These are phyloP conservation scores for Epizoanthus fatuus DNA, from an alignment of 92 coral and sea anemone genomes.

Conservation along the genomic window DNA sequence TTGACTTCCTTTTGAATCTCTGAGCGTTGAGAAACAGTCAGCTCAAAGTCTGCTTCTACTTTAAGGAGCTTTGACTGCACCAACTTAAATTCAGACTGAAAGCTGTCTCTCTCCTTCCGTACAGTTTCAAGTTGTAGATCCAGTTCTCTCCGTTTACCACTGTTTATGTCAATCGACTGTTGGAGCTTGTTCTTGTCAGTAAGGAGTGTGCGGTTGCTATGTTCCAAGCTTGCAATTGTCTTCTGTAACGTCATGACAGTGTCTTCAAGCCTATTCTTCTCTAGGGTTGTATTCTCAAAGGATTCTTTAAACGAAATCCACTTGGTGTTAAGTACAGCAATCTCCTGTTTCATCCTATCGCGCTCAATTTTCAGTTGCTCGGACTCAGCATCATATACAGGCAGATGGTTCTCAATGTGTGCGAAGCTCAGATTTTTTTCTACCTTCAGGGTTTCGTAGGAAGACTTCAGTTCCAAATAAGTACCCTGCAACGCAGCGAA, in stretches of 20 bases:
- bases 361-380: slow-evolving; percentile 49
- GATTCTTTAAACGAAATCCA: slow-evolving; percentile 51
- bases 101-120: slow-evolving; percentile 32
- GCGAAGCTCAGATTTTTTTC: slow-evolving; percentile 29
- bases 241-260: slow-evolving; percentile 45
- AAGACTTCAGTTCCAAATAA: slow-evolving; percentile 24
- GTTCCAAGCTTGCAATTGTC: slow-evolving; percentile 42
- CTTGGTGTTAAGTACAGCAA: slow-evolving; percentile 36
- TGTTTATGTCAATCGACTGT: background rate
- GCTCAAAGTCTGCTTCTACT: slow-evolving; percentile 39
- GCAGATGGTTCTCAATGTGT: slow-evolving; percentile 25
- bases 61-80: slow-evolving; percentile 32
- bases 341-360: slow-evolving; percentile 45
- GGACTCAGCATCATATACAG: slow-evolving; percentile 33
- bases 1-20: slow-evolving; percentile 26
- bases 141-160: slow-evolving; percentile 17
- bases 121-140: slow-evolving; percentile 20
- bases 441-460: slow-evolving; percentile 15
- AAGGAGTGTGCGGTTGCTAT: slow-evolving; percentile 36
- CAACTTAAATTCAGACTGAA: slow-evolving; percentile 23
- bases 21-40: slow-evolving; percentile 25
- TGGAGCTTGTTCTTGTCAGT: slow-evolving; percentile 55
- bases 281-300: slow-evolving; percentile 38
- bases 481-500: slow-evolving; percentile 49
- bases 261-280: slow-evolving; percentile 49